These are phyloP conservation scores for Microctenopoma steveboyesi DNA, from an alignment of 2,797 vertebrate genomes.

Conservation along the genomic window DNA sequence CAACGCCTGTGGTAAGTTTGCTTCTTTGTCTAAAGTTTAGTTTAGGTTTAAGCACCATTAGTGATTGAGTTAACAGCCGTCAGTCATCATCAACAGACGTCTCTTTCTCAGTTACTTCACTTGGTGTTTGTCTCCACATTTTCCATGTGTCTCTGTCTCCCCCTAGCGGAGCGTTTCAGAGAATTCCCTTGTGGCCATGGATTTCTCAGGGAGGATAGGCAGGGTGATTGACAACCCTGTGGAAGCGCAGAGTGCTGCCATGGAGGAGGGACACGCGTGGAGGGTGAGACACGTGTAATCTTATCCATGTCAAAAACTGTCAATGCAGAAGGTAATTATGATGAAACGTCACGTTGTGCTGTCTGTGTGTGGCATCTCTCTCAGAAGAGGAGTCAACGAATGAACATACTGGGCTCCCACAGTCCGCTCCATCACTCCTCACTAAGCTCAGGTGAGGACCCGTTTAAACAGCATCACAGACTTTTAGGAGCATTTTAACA, in stretches of 20 bases:
- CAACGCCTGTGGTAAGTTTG: constrained; percentile 90
- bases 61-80: background rate
- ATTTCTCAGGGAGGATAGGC: constrained; percentile 98
- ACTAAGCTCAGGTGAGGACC: constrained; percentile 89
- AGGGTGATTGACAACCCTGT: constrained; percentile 97
- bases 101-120: background rate
- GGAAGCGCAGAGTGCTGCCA: constrained; percentile 95
- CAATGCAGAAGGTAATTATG: background rate
- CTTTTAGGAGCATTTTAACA: background rate
- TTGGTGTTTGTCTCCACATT: background rate
- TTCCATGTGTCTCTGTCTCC: constrained; percentile 64
- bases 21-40: background rate
- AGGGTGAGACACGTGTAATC: constrained; percentile 85
- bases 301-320: background rate
- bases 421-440: constrained; percentile 93
- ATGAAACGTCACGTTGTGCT: constrained; percentile 33
- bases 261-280: constrained; percentile 99
- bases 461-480: background rate
- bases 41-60: background rate
- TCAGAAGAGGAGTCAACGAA: constrained; percentile 95
- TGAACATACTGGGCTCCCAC: constrained; percentile 93
- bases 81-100: background rate
- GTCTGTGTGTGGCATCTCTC: constrained; percentile 57
- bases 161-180: constrained; percentile 96
- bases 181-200: constrained; percentile 99